Percentiles rank a stretch among this genome's conserved stretches.
Evolutionary conservation across 2,113 vertebrate genomes (phyloP).

Genomic region (Apteryx mantelli): DNA sequence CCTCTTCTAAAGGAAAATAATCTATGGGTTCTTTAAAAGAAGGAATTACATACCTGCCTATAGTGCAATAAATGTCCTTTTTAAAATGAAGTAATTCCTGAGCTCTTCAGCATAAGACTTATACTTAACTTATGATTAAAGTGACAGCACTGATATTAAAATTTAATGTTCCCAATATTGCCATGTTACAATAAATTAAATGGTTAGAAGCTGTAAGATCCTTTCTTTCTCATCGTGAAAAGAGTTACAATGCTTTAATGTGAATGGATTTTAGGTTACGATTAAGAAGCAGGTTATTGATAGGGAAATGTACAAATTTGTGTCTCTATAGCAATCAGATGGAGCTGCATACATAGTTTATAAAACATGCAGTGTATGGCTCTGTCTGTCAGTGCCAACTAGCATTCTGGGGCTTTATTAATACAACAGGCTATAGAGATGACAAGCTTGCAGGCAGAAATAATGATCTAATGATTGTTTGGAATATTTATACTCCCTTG

Average conservation of each 20-base stretch:
- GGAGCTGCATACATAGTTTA: constrained; percentile 1
- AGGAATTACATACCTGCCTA: constrained; percentile 58
- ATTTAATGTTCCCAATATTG: constrained; percentile 71
- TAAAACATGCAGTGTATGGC: background rate
- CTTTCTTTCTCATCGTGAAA: constrained; percentile 24
- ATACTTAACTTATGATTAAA: constrained; percentile 64
- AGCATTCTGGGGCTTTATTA: constrained; percentile 47
- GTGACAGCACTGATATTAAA: constrained; percentile 70
- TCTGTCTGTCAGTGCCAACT: constrained; percentile 32
- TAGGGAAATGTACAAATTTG: constrained; percentile 44
- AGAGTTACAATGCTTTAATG: constrained; percentile 62
- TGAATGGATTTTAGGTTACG: constrained; percentile 56
- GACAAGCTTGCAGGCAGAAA: constrained; percentile 57
- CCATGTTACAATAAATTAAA: constrained; percentile 74
- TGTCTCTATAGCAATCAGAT: constrained; percentile 24
- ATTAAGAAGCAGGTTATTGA: constrained; percentile 32
- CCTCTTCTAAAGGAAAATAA: constrained; percentile 28
- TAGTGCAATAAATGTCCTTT: constrained; percentile 57
- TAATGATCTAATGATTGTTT: constrained; percentile 44
- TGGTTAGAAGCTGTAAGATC: constrained; percentile 36
- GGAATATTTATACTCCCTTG: background rate
- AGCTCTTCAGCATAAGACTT: constrained; percentile 61
- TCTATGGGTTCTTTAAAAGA: constrained; percentile 34
- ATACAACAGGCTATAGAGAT: constrained; percentile 39
- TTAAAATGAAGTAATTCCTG: constrained; percentile 73